Base-by-base conservation (phyloP, 2,113 vertebrate species). In the Dromaius novaehollandiae region DNA sequence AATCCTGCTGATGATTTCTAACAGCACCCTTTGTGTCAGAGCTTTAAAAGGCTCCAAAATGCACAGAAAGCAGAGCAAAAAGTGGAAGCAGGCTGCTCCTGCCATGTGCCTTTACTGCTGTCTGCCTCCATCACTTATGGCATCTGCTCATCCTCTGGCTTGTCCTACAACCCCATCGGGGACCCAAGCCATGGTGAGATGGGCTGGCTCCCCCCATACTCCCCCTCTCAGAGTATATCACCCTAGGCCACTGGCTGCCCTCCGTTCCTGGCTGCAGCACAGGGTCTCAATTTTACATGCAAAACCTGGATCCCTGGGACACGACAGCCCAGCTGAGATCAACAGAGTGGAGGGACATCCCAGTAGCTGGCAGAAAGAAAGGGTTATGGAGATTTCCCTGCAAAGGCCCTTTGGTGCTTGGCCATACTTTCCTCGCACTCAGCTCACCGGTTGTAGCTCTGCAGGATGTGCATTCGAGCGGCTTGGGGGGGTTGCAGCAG, bases 121-220 rank as follows among this genome's bases (percentile, higher is more conserved):
- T 65, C n/a, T 38, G 34, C 28, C 73, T 78, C 77, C 44, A 38
- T 65, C 55, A 28, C 50, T 50, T 61, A 14, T 32, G 60, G 70
- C n/a, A 63, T 66, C 55, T 91, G 12, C 53, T 79, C 1, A 1
- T 21, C 34, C 79, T 95, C 61, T 1, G 2, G 34, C 55, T 66
- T n/a, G 32, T 51, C 38, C 85, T 78, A 7, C 38, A 82, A 48
- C n/a, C 44, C 38, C 70, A 9, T 0, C 1, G 78, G 46, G 48
- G 44, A 65, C 38, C 55, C 3, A 4, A 34, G 28, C 44, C 81
- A 16, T 0, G 0, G 42, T 3, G 9, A 69, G 53, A 26, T 21
- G 44, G 18, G 34, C 36, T 65, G 30, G 21, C 7, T 74, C 42
- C 46, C n/a, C 74, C 68, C 0, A 0, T 1, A 9, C 7, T 21